Evolutionary conservation across 2,888 invertebrate species (phyloP).

Genomic region (Andrena minutula): DNA sequence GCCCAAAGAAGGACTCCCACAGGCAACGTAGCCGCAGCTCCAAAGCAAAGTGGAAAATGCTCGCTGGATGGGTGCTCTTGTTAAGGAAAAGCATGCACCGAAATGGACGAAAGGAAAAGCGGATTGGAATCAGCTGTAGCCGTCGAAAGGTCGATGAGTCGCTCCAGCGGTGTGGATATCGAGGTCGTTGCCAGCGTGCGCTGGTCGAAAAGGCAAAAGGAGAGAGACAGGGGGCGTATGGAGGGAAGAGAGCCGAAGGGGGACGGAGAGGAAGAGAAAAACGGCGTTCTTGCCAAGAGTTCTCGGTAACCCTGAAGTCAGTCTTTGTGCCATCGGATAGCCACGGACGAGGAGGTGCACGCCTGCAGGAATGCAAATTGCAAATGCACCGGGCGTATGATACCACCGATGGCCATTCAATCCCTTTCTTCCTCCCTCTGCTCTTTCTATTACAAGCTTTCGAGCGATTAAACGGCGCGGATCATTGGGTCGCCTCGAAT

Average conservation of each 20-base stretch:
- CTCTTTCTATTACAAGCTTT: conserved; percentile 11
- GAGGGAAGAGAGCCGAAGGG: conserved; percentile 8
- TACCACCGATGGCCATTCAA: conserved; percentile 45
- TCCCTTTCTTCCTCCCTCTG: conserved; percentile 7
- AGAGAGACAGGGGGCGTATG: conserved; percentile 30
- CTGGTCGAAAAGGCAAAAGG: conserved; percentile 67
- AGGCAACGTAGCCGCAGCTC: neutral
- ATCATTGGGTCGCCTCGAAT: neutral
- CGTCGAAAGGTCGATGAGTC: conserved; percentile 70
- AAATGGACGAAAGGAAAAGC: conserved; percentile 55
- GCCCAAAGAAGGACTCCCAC: neutral
- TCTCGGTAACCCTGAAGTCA: conserved; percentile 75
- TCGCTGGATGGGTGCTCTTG: neutral
- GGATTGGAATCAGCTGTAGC: conserved; percentile 55
- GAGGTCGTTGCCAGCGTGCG: conserved; percentile 69
- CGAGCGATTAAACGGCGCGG: neutral
- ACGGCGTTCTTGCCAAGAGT: conserved; percentile 64
- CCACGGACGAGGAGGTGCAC: conserved; percentile 64
- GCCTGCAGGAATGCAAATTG: conserved; percentile 74
- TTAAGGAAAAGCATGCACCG: conserved; percentile 23
- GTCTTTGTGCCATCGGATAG: conserved; percentile 75
- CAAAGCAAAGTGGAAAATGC: neutral
- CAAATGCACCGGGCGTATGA: conserved; percentile 61
- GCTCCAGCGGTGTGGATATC: conserved; percentile 64
- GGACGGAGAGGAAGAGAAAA: conserved; percentile 53